Evolutionary conservation across 2,888 invertebrate genomes (phyloP).

Genomic region (Drosophila longiperda): DNA sequence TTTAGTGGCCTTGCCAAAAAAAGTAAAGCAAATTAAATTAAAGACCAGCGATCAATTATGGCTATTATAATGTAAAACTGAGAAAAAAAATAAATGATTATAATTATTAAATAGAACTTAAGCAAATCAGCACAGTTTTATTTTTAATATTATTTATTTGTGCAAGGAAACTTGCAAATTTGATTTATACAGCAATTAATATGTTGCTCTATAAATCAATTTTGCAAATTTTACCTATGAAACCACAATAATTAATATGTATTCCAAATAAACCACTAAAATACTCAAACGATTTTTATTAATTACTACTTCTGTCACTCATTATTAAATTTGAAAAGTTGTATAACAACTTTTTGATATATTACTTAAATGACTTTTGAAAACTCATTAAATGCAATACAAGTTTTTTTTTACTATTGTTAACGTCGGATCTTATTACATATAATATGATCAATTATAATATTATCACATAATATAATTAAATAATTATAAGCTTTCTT

Average conservation of each 20-base stretch:
- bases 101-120: neutral
- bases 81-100: neutral
- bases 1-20: slow-evolving; percentile 61
- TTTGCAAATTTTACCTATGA: neutral
- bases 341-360: neutral
- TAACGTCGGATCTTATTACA: neutral
- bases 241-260: neutral
- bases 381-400: neutral
- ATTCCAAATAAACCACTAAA: neutral
- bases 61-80: slow-evolving; percentile 4
- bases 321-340: neutral
- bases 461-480: neutral
- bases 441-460: neutral
- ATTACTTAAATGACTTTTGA: neutral
- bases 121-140: too few species aligned
- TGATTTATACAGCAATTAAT: neutral
- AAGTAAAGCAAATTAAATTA: slow-evolving; percentile 16
- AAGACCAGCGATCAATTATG: slow-evolving; percentile 33
- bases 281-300: neutral
- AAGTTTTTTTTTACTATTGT: neutral
- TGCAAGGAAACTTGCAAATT: neutral
- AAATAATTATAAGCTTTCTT: neutral
- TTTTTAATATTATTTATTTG: neutral
- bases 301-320: neutral
- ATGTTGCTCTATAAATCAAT: too few species aligned